These are phyloP conservation scores for Salminus brasiliensis DNA, from an alignment of 2,113 vertebrate species.

Conservation along the genomic window DNA sequence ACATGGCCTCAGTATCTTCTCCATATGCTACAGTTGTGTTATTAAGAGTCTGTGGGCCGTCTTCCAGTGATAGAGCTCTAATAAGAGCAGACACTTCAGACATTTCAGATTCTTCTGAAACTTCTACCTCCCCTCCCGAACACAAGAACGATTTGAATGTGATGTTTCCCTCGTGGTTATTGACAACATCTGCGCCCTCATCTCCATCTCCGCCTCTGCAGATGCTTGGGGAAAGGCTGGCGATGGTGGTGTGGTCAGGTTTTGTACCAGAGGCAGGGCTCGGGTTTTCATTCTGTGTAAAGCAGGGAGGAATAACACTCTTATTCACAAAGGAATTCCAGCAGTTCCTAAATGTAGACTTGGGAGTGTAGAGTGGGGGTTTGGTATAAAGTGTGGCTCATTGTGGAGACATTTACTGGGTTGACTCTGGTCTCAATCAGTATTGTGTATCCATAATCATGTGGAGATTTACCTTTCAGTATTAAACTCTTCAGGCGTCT, in stretches of 20 bases:
- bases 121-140: slow-evolving; percentile 26
- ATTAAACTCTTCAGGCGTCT: no score
- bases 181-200: background rate
- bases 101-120: slow-evolving; percentile 9
- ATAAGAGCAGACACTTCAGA: slow-evolving; percentile 25
- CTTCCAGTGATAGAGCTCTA: background rate
- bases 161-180: background rate
- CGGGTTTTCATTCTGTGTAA: background rate
- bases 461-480: no score
- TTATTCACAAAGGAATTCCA: no score
- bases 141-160: slow-evolving; percentile 60
- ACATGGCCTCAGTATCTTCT: background rate
- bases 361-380: no score
- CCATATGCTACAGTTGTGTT: background rate
- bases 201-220: background rate
- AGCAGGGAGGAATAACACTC: background rate
- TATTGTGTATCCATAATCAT: no score
- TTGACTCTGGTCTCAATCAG: no score
- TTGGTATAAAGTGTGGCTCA: no score
- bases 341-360: no score
- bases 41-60: background rate
- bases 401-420: no score
- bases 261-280: background rate
- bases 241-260: background rate
- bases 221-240: background rate